Base-by-base conservation (phyloP, 2,113 vertebrate genomes). In the Xiphophorus maculatus region DNA sequence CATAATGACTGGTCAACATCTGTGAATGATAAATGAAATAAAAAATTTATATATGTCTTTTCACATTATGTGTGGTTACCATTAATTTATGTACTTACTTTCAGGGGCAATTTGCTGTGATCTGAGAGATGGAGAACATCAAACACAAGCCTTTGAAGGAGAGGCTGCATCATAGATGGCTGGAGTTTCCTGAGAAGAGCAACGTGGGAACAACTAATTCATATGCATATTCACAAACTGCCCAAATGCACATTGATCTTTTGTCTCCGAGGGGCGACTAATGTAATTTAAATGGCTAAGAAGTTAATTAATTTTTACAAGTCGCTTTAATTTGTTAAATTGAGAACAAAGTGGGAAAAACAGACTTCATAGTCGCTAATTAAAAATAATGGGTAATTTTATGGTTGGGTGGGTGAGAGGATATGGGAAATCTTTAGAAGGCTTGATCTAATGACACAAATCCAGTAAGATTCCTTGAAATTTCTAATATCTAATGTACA, bases 1-100 rank as follows among this genome's bases (percentile, higher is more conserved):
- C 97, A 42, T 96, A 99, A 84, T 98, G 97, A 90, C 95, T 96
- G 74, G 94, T 97, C 93, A 99, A 87, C 79, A 98, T 93, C 97
- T 99, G 84, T 63, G 51, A 71, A 11, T 74, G 33, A 12, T 69
- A 70, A 71, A 17, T 28, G 27, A 12, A 54, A 12, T 82, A 73
- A 48, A 73, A 73, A 63, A 63, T 9, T 2, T n/a, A 22, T n/a
- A 58, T 14, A 69, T 58, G 5, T 42, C 14, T 42, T 72, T 73
- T 40, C 42, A 69, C 4, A 69, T 44, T 1, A 25, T 66, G 6
- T 27, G 2, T 10, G 61, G 1, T 27, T n/a, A 79, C 37, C 9
- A 37, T 28, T 5, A 37, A 4, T n/a, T 54, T 61, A 9, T 67
- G 29, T 27, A 9, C 66, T 32, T 82, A 98, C 97, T 94, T 98